These are phyloP conservation scores for Camponotus floridanus DNA, from an alignment of 1,140 invertebrate genomes.

Conservation along the genomic window DNA sequence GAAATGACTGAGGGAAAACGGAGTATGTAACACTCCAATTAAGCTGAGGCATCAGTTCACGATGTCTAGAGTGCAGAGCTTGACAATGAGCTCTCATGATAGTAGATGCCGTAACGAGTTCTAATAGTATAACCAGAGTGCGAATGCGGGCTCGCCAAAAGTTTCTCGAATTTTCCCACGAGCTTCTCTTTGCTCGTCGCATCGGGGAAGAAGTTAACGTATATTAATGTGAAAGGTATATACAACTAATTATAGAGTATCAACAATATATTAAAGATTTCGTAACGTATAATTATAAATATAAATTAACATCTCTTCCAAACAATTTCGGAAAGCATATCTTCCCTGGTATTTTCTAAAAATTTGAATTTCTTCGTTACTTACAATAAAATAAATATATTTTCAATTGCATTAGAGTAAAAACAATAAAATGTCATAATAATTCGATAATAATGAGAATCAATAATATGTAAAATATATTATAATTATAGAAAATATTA, in stretches of 20 bases:
- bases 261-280: slow-evolving; percentile 39
- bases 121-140: slow-evolving; percentile 69
- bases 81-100: slow-evolving; percentile 76
- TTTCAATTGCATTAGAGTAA: background rate
- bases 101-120: slow-evolving; percentile 72
- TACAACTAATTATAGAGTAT: slow-evolving; percentile 52
- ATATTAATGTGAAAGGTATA: slow-evolving; percentile 41
- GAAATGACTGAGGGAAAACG: slow-evolving; percentile 67
- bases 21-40: slow-evolving; percentile 80
- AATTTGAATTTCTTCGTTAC: background rate
- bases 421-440: background rate
- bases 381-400: slow-evolving; percentile 12
- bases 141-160: slow-evolving; percentile 68
- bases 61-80: slow-evolving; percentile 70
- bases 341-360: background rate
- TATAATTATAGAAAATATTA: background rate
- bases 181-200: slow-evolving; percentile 56
- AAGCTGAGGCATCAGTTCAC: slow-evolving; percentile 78
- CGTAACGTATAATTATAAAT: slow-evolving; percentile 18
- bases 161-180: slow-evolving; percentile 66
- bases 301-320: background rate
- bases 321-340: background rate
- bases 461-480: background rate
- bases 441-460: background rate
- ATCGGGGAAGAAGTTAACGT: slow-evolving; percentile 46